Conservation (phyloP, 2,113 vertebrate species). For the Castor canadensis region DNA sequence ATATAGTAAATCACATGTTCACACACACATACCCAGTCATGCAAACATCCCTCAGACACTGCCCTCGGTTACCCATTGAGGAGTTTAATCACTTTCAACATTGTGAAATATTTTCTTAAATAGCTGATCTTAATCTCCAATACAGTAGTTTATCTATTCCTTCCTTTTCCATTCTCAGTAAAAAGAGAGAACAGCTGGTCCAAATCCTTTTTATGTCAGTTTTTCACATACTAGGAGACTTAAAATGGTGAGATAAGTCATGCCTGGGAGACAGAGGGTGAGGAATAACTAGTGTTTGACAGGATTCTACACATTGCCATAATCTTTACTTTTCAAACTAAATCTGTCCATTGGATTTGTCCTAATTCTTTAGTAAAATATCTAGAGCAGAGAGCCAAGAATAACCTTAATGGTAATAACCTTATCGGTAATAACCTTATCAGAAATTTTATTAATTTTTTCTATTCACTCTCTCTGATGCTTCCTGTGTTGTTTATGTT, state of each 20-base stretch:
- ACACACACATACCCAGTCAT: neutral
- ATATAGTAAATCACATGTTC: neutral
- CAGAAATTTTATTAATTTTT: too few relatives aligned
- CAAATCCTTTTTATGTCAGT: slow-evolving; percentile 31
- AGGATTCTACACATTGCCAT: slow-evolving; percentile 8
- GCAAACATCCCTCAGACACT: neutral
- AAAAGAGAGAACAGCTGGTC: slow-evolving; percentile 29
- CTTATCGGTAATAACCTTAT: too few relatives aligned
- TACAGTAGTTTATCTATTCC: slow-evolving; percentile 36
- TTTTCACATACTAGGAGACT: slow-evolving; percentile 9
- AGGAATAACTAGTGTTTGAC: neutral
- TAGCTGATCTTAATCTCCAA: slow-evolving; percentile 50
- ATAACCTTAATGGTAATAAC: too few relatives aligned
- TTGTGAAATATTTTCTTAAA: slow-evolving; percentile 22
- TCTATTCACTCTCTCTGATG: neutral
- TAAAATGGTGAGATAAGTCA: slow-evolving; percentile 5
- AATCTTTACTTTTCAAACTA: neutral
- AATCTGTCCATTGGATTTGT: slow-evolving; percentile 4
- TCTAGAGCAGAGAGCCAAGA: slow-evolving; percentile 5
- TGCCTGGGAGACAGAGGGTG: neutral
- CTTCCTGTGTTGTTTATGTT: neutral
- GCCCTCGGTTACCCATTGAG: neutral
- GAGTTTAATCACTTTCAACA: slow-evolving; percentile 23
- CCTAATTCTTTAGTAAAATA: slow-evolving; percentile 33
- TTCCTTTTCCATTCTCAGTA: slow-evolving; percentile 2